These are phyloP conservation scores for Sardinella longiceps DNA, from an alignment of 2,797 vertebrate species.

Conservation along the genomic window DNA sequence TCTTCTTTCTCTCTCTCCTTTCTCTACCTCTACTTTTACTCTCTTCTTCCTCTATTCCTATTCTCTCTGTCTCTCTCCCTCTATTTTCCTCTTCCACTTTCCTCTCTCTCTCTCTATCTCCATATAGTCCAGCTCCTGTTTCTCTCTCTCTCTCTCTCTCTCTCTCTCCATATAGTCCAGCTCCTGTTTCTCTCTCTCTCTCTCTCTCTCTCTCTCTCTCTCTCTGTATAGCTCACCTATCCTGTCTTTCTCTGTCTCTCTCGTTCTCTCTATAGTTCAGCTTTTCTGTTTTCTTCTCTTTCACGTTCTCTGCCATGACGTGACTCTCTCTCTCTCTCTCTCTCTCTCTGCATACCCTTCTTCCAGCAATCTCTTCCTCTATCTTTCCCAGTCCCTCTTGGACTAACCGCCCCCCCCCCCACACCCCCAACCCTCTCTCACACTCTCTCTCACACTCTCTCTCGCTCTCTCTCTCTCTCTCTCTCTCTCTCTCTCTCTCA, in stretches of 20 bases:
- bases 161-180: too few relatives aligned
- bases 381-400: neutral
- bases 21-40: too few relatives aligned
- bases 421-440: neutral
- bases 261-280: too few relatives aligned
- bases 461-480: conserved; percentile 44
- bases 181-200: conserved; percentile 33
- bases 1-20: neutral
- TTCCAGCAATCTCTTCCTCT: conserved; percentile 47
- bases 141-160: neutral
- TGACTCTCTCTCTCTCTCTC: conserved; percentile 23
- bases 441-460: conserved; percentile 40
- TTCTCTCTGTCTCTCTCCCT: neutral
- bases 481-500: conserved; percentile 21
- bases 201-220: conserved; percentile 16
- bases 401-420: conserved; percentile 33
- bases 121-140: too few relatives aligned
- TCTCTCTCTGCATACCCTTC: conserved; percentile 37
- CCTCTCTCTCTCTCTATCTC: conserved; percentile 39
- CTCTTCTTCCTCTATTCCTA: neutral
- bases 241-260: neutral
- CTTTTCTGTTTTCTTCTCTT: too few relatives aligned
- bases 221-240: conserved; percentile 19
- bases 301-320: too few relatives aligned
- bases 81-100: too few relatives aligned